Percentiles rank a stretch among this genome's conserved stretches.
Conservation (phyloP, 1,140 invertebrate species). For the Hycleus cichorii region DNA sequence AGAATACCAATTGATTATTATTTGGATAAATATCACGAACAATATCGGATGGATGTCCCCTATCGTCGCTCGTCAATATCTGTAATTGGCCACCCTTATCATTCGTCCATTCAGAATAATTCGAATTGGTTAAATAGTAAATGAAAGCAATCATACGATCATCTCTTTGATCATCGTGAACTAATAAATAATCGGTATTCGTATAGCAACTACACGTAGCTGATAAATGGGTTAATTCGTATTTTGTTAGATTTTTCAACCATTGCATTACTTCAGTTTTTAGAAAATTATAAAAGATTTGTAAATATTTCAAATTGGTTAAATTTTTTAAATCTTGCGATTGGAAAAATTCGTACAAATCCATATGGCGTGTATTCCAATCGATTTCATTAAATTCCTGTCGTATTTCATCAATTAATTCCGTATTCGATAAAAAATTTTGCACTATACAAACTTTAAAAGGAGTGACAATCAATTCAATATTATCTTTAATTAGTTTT, state of each 20-base stretch:
- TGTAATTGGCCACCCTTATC: conserved; percentile 60
- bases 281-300: conserved; percentile 48
- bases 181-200: conserved; percentile 62
- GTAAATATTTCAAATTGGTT: conserved; percentile 45
- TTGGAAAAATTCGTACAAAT: conserved; percentile 66
- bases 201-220: conserved; percentile 64
- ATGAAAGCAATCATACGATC: conserved; percentile 66
- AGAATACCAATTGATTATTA: conserved; percentile 66
- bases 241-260: conserved; percentile 53
- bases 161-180: conserved; percentile 65
- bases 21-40: conserved; percentile 50
- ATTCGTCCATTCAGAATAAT: conserved; percentile 46
- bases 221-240: conserved; percentile 54
- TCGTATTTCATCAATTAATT: conserved; percentile 50
- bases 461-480: conserved; percentile 43
- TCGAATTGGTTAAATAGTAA: conserved; percentile 50
- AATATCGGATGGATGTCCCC: conserved; percentile 47
- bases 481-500: conserved; percentile 25
- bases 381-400: conserved; percentile 57
- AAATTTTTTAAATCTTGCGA: conserved; percentile 55
- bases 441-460: conserved; percentile 52
- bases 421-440: conserved; percentile 48
- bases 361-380: conserved; percentile 56
- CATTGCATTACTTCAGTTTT: conserved; percentile 51
- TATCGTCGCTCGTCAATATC: conserved; percentile 52